A percentile compares a stretch with the other conserved stretches of the same genome.
Evolutionary conservation across 2,113 vertebrate genomes (phyloP).

Genomic region (Channa maculata): DNA sequence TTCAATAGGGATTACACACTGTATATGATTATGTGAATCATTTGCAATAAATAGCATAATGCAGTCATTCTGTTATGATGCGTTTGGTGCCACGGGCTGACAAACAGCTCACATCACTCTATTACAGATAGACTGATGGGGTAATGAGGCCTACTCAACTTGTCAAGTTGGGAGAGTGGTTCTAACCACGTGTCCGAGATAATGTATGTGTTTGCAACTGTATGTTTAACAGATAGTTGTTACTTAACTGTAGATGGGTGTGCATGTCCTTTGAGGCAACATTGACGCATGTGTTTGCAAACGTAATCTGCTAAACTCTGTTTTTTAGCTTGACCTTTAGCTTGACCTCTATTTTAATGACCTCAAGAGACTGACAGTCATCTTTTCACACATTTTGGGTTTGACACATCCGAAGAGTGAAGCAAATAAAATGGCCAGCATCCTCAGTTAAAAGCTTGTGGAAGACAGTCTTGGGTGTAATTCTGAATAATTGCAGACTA

Average conservation of each 20-base stretch:
- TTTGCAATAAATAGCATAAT: constrained; percentile 20
- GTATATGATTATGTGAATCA: constrained; percentile 43
- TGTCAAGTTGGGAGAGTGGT: constrained; percentile 17
- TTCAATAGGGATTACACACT: not conserved
- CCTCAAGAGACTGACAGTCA: not conserved
- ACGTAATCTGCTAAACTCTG: not conserved
- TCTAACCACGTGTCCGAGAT: constrained; percentile 5
- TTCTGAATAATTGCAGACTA: constrained; percentile 75
- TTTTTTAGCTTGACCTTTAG: not conserved
- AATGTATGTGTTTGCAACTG: constrained; percentile 10
- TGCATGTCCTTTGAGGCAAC: not conserved
- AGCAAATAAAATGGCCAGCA: constrained; percentile 47
- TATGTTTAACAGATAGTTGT: not conserved
- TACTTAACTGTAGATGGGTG: not conserved
- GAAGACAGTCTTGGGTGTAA: constrained; percentile 57
- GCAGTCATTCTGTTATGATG: constrained; percentile 9
- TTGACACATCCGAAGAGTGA: constrained; percentile 39
- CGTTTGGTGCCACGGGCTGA: constrained; percentile 27
- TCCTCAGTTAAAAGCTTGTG: constrained; percentile 43
- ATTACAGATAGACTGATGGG: constrained; percentile 16
- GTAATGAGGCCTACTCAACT: constrained; percentile 42
- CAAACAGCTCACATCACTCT: constrained; percentile 43
- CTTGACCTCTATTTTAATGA: not conserved
- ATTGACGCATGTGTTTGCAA: not conserved
- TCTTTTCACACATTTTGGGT: constrained; percentile 43